Percentiles rank a stretch among this genome's conserved stretches.
These are phyloP conservation scores for Drosophila colorata DNA, from an alignment of 2,888 invertebrate species.

Conservation along the genomic window DNA sequence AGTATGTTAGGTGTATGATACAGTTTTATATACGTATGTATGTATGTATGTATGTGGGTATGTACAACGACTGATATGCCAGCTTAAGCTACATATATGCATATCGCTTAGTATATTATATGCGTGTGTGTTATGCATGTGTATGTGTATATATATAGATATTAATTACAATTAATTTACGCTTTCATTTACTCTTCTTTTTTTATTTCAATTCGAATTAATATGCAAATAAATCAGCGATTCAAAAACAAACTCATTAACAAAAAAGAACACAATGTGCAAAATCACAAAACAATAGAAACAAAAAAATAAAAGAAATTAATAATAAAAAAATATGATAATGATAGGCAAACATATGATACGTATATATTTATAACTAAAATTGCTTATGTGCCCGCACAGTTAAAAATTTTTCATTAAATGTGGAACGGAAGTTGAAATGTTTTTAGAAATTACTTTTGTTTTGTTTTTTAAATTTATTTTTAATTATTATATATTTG, in stretches of 20 bases:
- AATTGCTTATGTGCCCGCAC: conserved; percentile 50
- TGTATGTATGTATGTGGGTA: neutral
- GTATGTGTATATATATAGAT: conserved; percentile 12
- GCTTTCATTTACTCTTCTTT: conserved; percentile 28
- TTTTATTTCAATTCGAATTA: conserved; percentile 35
- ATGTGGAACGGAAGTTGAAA: conserved; percentile 45
- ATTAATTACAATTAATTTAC: conserved; percentile 55
- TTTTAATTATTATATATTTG: conserved; percentile 6
- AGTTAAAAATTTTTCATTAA: conserved; percentile 48
- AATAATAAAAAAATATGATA: conserved; percentile 23
- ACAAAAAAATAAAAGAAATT: conserved; percentile 4
- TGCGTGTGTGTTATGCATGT: conserved; percentile 18
- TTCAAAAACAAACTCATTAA: conserved; percentile 24
- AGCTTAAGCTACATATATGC: conserved; percentile 26
- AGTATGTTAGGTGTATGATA: conserved; percentile 54
- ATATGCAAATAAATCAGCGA: conserved; percentile 59
- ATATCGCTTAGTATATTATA: conserved; percentile 30
- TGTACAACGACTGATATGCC: neutral
- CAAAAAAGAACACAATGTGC: conserved; percentile 18
- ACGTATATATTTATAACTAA: conserved; percentile 23
- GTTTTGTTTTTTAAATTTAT: neutral
- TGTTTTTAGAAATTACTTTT: conserved; percentile 13
- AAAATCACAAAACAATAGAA: conserved; percentile 33
- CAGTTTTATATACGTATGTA: conserved; percentile 35
- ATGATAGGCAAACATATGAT: conserved; percentile 33